Conservation (phyloP, 2,888 invertebrate species). For the Parasteatoda lunata region DNA sequence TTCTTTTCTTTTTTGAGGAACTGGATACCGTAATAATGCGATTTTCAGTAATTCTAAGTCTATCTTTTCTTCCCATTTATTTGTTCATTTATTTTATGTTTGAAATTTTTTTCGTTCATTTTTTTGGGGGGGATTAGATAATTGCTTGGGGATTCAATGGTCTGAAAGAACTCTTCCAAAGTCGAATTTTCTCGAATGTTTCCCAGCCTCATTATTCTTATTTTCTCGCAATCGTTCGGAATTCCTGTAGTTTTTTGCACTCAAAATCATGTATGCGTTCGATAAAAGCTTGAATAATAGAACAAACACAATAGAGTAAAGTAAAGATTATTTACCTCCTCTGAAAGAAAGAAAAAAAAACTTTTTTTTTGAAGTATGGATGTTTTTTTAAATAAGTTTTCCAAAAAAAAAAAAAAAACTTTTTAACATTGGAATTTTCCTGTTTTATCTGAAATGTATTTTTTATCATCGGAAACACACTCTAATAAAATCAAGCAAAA, state of each 20-base stretch:
- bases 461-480: no score
- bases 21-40: constrained; percentile 40
- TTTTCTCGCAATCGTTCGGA: neutral
- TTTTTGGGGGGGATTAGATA: neutral
- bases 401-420: neutral
- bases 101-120: neutral
- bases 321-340: neutral
- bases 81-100: constrained; percentile 26
- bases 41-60: constrained; percentile 46
- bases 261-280: neutral
- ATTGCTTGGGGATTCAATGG: neutral
- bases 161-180: neutral
- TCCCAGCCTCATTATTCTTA: neutral
- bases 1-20: constrained; percentile 18
- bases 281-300: neutral
- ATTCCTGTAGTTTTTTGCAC: neutral
- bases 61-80: constrained; percentile 25
- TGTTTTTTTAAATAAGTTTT: neutral
- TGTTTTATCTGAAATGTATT: no score
- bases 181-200: neutral
- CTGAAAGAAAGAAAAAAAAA: neutral
- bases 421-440: no score
- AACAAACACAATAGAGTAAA: neutral
- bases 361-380: neutral
- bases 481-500: no score